Evolutionary conservation across 2,113 vertebrate genomes (phyloP).

Genomic region (Ornithorhynchus anatinus): DNA sequence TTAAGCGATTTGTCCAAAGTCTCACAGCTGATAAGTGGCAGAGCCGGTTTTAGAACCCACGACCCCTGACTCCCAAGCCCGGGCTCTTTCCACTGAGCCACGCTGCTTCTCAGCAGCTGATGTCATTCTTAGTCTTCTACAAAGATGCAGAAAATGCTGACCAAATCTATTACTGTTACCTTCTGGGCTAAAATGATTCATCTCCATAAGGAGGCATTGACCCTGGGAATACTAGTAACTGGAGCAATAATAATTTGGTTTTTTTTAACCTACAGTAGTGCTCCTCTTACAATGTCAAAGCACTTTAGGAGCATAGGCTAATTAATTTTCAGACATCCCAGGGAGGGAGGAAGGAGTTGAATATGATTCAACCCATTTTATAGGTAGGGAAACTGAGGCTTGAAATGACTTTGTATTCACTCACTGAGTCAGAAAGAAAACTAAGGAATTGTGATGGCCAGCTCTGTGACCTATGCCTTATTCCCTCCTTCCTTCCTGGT

Average conservation of each 20-base stretch:
- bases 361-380: conserved; percentile 31
- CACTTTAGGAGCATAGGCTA: not conserved
- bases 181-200: conserved; percentile 34
- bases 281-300: not conserved
- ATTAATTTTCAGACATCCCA: not conserved
- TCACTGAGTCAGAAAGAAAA: not conserved
- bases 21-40: not conserved
- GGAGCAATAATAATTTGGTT: conserved; percentile 13
- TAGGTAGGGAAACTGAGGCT: conserved; percentile 16
- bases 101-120: not conserved
- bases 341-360: conserved; percentile 4
- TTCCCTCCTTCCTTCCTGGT: not conserved
- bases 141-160: conserved; percentile 1
- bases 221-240: not conserved
- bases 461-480: not conserved
- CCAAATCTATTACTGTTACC: not conserved
- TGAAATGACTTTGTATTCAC: conserved; percentile 7
- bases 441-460: not conserved
- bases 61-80: not conserved
- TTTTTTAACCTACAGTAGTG: not conserved
- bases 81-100: not conserved
- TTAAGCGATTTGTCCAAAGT: not conserved
- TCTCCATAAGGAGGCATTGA: not conserved
- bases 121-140: not conserved
- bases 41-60: not conserved